Evolutionary conservation across 2,888 invertebrate species (phyloP).

Genomic region (Craniophora ligustri): DNA sequence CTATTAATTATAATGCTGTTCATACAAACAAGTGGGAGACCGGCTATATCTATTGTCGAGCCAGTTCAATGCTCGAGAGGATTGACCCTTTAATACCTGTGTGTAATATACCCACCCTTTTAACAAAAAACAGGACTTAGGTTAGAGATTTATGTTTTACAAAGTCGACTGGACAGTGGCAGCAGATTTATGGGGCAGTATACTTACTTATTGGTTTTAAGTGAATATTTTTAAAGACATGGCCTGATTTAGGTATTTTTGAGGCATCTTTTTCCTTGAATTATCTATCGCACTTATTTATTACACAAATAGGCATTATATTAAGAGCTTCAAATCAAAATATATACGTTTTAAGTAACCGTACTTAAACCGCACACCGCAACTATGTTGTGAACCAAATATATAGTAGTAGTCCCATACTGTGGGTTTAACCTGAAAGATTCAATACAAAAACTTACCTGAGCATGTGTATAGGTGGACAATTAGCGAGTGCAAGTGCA

Average conservation of each 20-base stretch:
- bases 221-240: neutral
- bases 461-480: constrained; percentile 84
- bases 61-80: neutral
- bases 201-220: neutral
- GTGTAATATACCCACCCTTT: constrained; percentile 18
- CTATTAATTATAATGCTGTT: constrained; percentile 4
- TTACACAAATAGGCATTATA: no score
- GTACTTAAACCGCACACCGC: no score
- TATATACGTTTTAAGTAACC: no score
- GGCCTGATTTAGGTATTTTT: neutral
- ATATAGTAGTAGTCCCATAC: no score
- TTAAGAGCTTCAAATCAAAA: no score
- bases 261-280: no score
- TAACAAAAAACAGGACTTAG: constrained; percentile 20
- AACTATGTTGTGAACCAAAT: no score
- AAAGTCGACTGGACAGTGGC: constrained; percentile 12
- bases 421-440: no score
- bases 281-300: no score
- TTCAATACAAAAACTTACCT: no score
- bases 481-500: constrained; percentile 80
- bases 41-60: constrained; percentile 15
- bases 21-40: neutral
- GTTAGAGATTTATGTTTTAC: constrained; percentile 25
- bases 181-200: constrained; percentile 19
- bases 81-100: constrained; percentile 12